Evolutionary conservation across 2,888 invertebrate species (phyloP), one percentile per base, ranked within the genome.

Genomic region (Troides helena): DNA sequence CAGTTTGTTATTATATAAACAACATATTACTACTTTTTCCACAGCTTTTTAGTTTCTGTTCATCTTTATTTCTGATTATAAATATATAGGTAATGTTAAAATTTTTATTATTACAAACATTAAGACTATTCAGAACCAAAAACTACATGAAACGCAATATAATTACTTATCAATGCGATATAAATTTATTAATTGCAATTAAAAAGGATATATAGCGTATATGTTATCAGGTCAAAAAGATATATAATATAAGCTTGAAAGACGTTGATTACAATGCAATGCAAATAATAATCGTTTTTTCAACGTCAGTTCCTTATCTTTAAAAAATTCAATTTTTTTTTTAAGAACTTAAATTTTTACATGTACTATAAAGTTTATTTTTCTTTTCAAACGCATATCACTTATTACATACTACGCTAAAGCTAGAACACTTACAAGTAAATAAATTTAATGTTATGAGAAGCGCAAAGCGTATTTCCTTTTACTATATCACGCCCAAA

Each of bases 401-500:
- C 6, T 18, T 53, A n/a, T n/a, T 53, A 53, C 4, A 8, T 50
- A 50, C 18, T 18, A 18, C 18, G n/a, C 53, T 8, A n/a, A 53
- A 53, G 53, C n/a, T 18, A 53, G 1, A n/a, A 53, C 53, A 53
- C 12, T n/a, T 53, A n/a, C 4, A 18, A 7, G 53, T 53, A n/a
- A 7, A 53, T 18, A 53, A 53, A 53, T 6, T n/a, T 53, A n/a
- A 53, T 6, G n/a, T 53, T n/a, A 53, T 53, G 18, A 18, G n/a
- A 53, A 53, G 53, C 18, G 53, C 8, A 17, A 7, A 61, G 12
- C 17, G 61, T 39, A 61, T 58, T 58, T 58, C 23, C 58, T 58
- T 58, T 60, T 4, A 30, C 18, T 36, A 14, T 60, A 36, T 60
- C 60, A 36, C 60, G 60, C 36, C 23, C 60, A 30, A 60, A 60